These are phyloP conservation scores for Nasonovia ribisnigri DNA, from an alignment of 2,888 invertebrate species.

Conservation along the genomic window DNA sequence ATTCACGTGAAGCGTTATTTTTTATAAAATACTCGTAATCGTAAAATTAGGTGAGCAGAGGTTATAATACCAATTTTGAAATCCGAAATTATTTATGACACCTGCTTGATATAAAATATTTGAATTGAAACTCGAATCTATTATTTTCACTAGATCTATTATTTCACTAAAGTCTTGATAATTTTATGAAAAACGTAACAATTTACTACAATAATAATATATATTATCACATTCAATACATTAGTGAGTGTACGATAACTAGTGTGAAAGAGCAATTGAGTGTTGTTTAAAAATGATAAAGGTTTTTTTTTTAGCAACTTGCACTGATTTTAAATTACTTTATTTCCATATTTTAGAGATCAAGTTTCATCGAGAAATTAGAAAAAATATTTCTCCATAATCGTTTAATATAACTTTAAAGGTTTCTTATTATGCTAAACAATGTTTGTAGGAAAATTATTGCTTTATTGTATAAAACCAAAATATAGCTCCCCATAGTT, in stretches of 20 bases:
- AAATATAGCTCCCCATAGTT: neutral
- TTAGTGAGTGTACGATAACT: neutral
- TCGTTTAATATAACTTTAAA: neutral
- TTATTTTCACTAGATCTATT: neutral
- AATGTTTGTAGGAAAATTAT: neutral
- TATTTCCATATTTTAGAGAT: neutral
- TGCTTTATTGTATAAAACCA: neutral
- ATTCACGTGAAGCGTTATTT: neutral
- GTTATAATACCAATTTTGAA: neutral
- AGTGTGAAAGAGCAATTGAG: neutral
- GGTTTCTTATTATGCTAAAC: neutral
- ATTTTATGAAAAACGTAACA: neutral
- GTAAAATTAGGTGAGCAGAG: neutral
- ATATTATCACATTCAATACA: neutral
- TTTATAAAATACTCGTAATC: neutral
- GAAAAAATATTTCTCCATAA: neutral
- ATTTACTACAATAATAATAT: neutral
- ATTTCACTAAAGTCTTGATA: neutral
- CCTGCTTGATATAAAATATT: neutral
- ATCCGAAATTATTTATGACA: neutral
- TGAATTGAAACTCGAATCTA: neutral
- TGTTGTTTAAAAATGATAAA: neutral
- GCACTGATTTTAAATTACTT: neutral
- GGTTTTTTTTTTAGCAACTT: neutral
- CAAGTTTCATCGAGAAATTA: neutral